phyloP scores from a whole-genome alignment of 2,797 vertebrate genomes.

The Tapirus indicus region DNA sequence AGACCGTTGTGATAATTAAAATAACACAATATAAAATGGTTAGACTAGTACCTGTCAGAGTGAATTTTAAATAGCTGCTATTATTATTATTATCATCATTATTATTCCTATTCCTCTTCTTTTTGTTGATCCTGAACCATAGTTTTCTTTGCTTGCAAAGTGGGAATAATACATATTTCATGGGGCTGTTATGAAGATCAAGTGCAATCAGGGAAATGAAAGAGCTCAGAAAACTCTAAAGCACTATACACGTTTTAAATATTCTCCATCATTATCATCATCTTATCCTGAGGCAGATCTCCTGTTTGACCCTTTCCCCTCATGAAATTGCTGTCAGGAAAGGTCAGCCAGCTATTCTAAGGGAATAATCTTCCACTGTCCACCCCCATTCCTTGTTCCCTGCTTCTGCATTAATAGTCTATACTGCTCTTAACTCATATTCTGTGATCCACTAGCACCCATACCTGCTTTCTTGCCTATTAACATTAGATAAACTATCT shows the following conservation, averaged over 20 bases:
- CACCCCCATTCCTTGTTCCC: background rate
- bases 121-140: constrained; percentile 7
- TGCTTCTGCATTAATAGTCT: constrained; percentile 14
- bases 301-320: background rate
- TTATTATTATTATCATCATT: background rate
- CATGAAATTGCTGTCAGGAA: background rate
- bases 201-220: background rate
- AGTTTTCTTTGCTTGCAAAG: background rate
- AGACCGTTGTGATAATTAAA: background rate
- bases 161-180: background rate
- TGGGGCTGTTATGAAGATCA: background rate
- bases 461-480: background rate
- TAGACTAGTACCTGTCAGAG: background rate
- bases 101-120: background rate
- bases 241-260: background rate
- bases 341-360: background rate
- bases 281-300: background rate
- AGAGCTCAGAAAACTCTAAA: constrained; percentile 19
- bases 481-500: background rate
- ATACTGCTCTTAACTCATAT: background rate
- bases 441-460: background rate
- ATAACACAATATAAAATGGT: background rate
- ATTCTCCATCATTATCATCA: background rate
- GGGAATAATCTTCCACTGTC: background rate
- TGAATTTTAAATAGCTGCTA: background rate